phyloP scores from a whole-genome alignment of 2,888 invertebrate species.

The Teleogryllus oceanicus region DNA sequence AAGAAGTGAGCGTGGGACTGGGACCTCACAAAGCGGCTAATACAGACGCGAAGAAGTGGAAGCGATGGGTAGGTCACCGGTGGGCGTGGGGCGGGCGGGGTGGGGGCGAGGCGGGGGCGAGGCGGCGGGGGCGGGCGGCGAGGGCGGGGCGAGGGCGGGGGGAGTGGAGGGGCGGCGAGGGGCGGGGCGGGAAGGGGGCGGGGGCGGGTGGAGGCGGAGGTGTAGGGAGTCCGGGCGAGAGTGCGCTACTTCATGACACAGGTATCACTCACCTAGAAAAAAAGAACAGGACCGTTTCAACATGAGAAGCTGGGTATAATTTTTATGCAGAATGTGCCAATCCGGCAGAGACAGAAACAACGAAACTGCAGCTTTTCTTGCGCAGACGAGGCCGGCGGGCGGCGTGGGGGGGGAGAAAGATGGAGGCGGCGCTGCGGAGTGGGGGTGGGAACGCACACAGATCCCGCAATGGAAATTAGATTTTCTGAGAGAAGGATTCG shows the following conservation, averaged over 20 bases:
- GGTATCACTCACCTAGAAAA: background rate
- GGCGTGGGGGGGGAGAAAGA: background rate
- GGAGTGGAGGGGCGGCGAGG: too few species aligned
- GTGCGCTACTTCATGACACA: background rate
- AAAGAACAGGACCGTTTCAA: background rate
- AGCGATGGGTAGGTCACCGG: background rate
- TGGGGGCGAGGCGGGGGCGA: too few species aligned
- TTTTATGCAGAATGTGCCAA: background rate
- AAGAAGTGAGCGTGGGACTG: too few species aligned
- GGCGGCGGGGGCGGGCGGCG: too few species aligned
- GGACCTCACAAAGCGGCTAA: too few species aligned
- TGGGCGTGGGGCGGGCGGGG: background rate
- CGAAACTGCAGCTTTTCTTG: slow-evolving; percentile 4
- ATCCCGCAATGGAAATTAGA: background rate
- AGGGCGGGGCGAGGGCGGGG: too few species aligned
- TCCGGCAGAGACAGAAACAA: background rate
- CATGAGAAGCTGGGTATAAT: background rate
- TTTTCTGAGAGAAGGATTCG: background rate
- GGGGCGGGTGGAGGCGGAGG: too few species aligned
- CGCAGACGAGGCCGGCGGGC: background rate
- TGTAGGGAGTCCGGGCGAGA: background rate
- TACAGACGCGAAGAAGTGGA: too few species aligned
- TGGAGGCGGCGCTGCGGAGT: background rate
- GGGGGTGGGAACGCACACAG: background rate
- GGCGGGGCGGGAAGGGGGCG: too few species aligned